Evolutionary conservation across 2,888 invertebrate genomes (phyloP), one percentile per base, ranked within the genome.

Genomic region (Caenorhabditis sp.): DNA sequence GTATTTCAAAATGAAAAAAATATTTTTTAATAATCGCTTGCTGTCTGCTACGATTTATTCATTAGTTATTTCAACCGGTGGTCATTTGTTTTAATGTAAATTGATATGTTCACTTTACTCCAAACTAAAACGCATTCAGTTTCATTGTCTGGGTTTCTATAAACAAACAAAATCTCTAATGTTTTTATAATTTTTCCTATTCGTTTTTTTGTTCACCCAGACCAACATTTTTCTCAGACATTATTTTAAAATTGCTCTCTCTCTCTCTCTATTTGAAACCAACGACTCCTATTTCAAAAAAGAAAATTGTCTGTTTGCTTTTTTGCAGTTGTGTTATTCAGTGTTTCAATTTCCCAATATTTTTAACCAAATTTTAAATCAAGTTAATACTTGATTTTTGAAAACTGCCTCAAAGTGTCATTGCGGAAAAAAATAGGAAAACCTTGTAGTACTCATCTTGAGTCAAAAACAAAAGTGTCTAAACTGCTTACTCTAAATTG

Each of bases 291-390:
- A 15, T 44, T 44, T 51, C 28, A 13, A 9, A 51, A n/a, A 50
- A 55, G 61, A 71, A 71, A 71, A 62, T 62, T 61, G 70, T 62
- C 70, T 37, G 50, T 44, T 62, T 69, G 28, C 40, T 55, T 28
- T n/a, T 44, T 61, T 62, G 26, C 70, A 58, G n/a, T 51, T 71
- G 70, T 62, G 61, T 71, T 71, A 71, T 71, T 71, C 70, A 71
- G 40, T 44, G 70, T 62, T 62, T 71, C 70, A 71, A 71, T 71
- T 71, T 71, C 70, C 53, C 70, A n/a, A n/a, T n/a, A n/a, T n/a
- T n/a, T n/a, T n/a, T n/a, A n/a, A n/a, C n/a, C n/a, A n/a, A n/a
- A n/a, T n/a, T n/a, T n/a, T n/a, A n/a, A n/a, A n/a, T n/a, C n/a
- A n/a, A n/a, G n/a, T n/a, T n/a, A n/a, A n/a, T n/a, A n/a, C n/a